These are phyloP conservation scores for Falcaria lacertinaria DNA, from an alignment of 2,888 invertebrate species.

Conservation along the genomic window DNA sequence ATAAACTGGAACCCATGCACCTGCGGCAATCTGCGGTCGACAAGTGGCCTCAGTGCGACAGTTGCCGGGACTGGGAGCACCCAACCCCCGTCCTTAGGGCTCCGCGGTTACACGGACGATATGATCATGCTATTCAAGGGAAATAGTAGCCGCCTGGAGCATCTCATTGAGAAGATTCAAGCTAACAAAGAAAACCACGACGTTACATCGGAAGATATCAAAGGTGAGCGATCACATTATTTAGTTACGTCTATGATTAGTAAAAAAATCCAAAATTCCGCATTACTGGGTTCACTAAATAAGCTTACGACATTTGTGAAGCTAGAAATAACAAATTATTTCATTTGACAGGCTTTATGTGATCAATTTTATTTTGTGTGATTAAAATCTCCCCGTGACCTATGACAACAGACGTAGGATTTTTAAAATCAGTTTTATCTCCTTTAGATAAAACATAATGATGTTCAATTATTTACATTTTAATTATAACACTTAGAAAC, in stretches of 20 bases:
- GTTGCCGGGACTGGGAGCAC: slow-evolving; percentile 18
- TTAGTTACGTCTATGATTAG: too few relatives aligned
- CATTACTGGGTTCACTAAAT: too few relatives aligned
- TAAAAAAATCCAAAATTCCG: not conserved
- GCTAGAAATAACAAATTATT: too few relatives aligned
- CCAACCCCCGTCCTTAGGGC: slow-evolving; percentile 4
- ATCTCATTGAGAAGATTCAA: slow-evolving; percentile 92
- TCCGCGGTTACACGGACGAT: slow-evolving; percentile 28
- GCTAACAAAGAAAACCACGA: slow-evolving; percentile 88
- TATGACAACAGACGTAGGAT: too few relatives aligned
- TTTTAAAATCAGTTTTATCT: too few relatives aligned
- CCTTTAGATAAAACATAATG: too few relatives aligned
- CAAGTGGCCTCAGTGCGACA: slow-evolving; percentile 24
- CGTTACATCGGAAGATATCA: slow-evolving; percentile 71
- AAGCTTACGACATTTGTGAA: too few relatives aligned
- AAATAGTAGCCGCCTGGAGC: slow-evolving; percentile 90
- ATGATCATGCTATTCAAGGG: slow-evolving; percentile 91
- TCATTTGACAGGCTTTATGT: too few relatives aligned
- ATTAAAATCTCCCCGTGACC: too few relatives aligned
- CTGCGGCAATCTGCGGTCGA: slow-evolving; percentile 52
- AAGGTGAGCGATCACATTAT: slow-evolving; percentile 55
- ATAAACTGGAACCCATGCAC: slow-evolving; percentile 74
- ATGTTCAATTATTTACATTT: too few relatives aligned
- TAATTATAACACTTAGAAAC: too few relatives aligned
- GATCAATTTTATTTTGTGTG: too few relatives aligned